Conservation (phyloP, 2,113 vertebrate species). For the Eonycteris spelaea region DNA sequence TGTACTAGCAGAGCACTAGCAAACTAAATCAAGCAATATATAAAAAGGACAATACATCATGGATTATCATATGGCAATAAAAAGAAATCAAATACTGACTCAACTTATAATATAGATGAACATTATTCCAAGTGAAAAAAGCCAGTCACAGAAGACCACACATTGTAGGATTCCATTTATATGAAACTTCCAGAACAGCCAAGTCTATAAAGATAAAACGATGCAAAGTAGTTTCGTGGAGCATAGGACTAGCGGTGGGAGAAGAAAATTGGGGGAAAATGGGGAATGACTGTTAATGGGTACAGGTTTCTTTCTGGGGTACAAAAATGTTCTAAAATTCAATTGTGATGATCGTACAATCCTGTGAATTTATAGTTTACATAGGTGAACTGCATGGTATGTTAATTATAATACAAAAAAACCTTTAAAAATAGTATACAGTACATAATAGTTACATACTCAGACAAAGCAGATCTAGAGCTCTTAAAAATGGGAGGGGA, state of each 20-base stretch:
- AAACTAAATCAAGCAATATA: not conserved
- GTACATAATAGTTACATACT: not conserved
- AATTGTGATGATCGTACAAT: not conserved
- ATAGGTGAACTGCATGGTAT: not conserved
- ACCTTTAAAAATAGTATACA: not conserved
- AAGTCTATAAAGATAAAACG: not conserved
- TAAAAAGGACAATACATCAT: not conserved
- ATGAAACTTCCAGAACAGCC: not conserved
- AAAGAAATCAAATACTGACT: not conserved
- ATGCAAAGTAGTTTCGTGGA: not conserved
- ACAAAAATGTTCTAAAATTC: slow-evolving; percentile 18
- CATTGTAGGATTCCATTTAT: not conserved
- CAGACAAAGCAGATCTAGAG: not conserved
- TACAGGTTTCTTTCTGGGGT: not conserved
- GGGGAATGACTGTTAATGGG: not conserved
- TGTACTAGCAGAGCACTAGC: not conserved
- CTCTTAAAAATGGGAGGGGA: not conserved
- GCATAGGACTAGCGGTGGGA: not conserved
- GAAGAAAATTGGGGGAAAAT: not conserved
- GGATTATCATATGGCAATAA: not conserved
- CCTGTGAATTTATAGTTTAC: not conserved
- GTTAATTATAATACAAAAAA: not conserved
- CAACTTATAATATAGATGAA: not conserved
- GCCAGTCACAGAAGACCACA: not conserved
- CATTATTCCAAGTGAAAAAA: not conserved